Conservation (phyloP, 1,140 invertebrate genomes). For the Tribolium madens region DNA sequence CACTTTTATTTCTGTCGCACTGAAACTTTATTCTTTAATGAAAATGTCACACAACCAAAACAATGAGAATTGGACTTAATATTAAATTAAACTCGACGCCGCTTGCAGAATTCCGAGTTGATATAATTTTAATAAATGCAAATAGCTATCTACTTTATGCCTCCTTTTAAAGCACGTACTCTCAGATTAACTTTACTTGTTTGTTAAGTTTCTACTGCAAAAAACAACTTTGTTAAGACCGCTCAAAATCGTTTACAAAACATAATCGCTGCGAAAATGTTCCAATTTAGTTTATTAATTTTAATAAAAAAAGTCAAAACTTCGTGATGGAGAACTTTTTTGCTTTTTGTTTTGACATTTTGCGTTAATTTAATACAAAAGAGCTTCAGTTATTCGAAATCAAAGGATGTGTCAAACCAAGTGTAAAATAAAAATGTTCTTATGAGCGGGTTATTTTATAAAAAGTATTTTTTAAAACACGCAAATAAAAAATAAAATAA, state of each 20-base stretch:
- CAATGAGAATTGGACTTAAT: conserved; percentile 34
- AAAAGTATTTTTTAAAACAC: too few relatives aligned
- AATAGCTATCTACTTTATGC: conserved; percentile 34
- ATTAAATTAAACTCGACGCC: conserved; percentile 33
- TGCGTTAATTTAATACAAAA: too few relatives aligned
- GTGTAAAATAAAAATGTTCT: too few relatives aligned
- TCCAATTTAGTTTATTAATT: neutral
- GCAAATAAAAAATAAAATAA: too few relatives aligned
- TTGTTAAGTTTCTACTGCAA: conserved; percentile 26
- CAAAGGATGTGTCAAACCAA: too few relatives aligned
- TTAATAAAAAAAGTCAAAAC: neutral
- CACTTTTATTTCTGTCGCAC: neutral
- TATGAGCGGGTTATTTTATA: too few relatives aligned
- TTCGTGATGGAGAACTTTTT: too few relatives aligned
- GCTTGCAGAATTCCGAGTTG: conserved; percentile 21
- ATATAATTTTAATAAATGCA: conserved; percentile 38
- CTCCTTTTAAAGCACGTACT: conserved; percentile 24
- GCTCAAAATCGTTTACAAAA: too few relatives aligned
- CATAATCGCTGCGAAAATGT: neutral
- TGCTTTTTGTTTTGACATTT: too few relatives aligned
- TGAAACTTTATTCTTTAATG: neutral
- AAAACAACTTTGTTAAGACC: conserved; percentile 11
- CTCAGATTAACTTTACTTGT: conserved; percentile 33
- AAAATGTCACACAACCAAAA: conserved; percentile 30
- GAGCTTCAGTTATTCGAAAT: too few relatives aligned